phyloP scores from a whole-genome alignment of 1,140 invertebrate species.

The Cardiocondyla obscurior region DNA sequence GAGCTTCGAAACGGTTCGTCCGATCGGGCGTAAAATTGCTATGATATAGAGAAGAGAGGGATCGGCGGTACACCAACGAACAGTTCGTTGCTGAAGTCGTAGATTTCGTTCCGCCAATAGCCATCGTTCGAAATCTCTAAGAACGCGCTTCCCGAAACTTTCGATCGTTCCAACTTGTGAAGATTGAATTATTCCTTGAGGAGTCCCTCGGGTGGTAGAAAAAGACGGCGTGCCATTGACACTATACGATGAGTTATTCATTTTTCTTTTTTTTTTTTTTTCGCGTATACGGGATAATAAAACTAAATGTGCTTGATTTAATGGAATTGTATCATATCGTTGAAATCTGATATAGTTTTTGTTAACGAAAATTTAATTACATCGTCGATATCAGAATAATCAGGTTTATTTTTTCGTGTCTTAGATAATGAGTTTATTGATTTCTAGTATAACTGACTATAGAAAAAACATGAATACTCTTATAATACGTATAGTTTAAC shows the following conservation, averaged over 20 bases:
- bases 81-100: constrained; percentile 29
- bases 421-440: not conserved
- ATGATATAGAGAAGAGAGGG: constrained; percentile 76
- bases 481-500: not conserved
- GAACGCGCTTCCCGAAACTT: constrained; percentile 73
- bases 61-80: constrained; percentile 39
- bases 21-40: constrained; percentile 79
- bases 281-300: constrained; percentile 17
- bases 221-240: constrained; percentile 62
- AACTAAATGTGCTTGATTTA: not conserved
- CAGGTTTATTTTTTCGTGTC: not conserved
- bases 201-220: constrained; percentile 65
- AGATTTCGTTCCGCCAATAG: constrained; percentile 54
- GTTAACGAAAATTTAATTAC: not conserved
- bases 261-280: constrained; percentile 23
- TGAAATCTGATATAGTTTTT: not conserved
- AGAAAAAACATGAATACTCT: not conserved
- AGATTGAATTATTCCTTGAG: constrained; percentile 79
- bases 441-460: not conserved
- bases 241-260: constrained; percentile 66
- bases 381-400: not conserved
- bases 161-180: constrained; percentile 69
- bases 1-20: constrained; percentile 72
- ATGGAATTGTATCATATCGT: not conserved
- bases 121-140: constrained; percentile 65